Base-by-base conservation (phyloP, 1,140 invertebrate species). In the Scaptomyza montana region DNA sequence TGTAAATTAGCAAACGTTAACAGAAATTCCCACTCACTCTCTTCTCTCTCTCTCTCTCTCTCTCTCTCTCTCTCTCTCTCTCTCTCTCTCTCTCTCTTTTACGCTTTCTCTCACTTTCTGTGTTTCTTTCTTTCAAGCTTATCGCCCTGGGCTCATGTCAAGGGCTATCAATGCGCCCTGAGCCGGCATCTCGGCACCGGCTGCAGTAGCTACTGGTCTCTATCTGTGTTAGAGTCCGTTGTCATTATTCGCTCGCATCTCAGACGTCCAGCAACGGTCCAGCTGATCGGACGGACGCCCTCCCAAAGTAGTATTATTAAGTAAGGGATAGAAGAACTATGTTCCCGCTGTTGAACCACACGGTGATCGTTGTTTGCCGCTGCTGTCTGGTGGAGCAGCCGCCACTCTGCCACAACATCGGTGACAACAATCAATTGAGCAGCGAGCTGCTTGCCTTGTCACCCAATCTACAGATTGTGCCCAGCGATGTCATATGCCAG, bases 341-440 rank as follows among this genome's bases (percentile, higher is more conserved):
- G 84, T 84, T 89, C 61, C 75, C 84, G 63, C 77, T 89, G 51
- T 57, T 75, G 49, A 68, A 70, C 56, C 66, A 68, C 16, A 13
- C 54, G 16, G 30, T 45, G 1, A 33, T 75, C 55, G 12, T 81
- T 69, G 62, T 89, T 10, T 91, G 90, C 57, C 90, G 90, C 41
- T 91, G 90, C 56, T 91, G 90, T 25, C 55, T 91, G 49, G 33
- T 61, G 10, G 90, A 91, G 55, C 75, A 90, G 51, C 86, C 90
- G 45, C 46, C 65, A 6, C 55, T 69, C 5, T 81, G 67, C 13
- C 84, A 90, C 50, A 75, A 59, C 19, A 72, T 91, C 0, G 46
- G 86, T 19, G 85, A 85, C 28, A 75, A 71, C 13, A 43, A 50
- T 7, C 57, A 57, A 1, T 68, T 91, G 28, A 60, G 67, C n/a